phyloP scores from a whole-genome alignment of 2,113 vertebrate species.

The Gymnogyps californianus region DNA sequence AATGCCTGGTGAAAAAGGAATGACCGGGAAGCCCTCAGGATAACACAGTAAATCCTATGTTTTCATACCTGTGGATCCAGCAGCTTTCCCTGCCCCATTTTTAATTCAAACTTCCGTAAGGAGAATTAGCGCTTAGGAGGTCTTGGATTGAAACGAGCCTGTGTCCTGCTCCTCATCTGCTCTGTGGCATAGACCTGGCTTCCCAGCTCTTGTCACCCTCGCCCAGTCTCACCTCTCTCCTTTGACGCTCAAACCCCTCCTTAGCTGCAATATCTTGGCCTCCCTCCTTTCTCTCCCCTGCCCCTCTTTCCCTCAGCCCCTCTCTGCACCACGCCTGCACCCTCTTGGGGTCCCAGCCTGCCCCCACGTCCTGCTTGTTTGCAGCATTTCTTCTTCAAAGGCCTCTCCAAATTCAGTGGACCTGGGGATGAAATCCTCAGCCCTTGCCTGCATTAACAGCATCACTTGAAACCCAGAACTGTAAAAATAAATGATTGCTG shows the following conservation, averaged over 20 bases:
- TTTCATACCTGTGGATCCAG: not conserved
- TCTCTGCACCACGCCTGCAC: not conserved
- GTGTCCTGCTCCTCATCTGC: not conserved
- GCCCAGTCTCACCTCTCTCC: not conserved
- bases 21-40: not conserved
- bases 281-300: not conserved
- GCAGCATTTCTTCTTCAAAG: not conserved
- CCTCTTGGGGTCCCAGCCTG: not conserved
- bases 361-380: not conserved
- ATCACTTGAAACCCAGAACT: not conserved
- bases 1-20: not conserved
- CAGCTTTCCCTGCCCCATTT: not conserved
- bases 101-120: not conserved
- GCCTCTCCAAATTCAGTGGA: not conserved
- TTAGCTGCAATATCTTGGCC: not conserved
- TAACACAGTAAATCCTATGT: not conserved
- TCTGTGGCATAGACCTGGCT: not conserved
- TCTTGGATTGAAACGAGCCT: not conserved
- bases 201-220: not conserved
- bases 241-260: not conserved
- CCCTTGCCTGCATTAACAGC: not conserved
- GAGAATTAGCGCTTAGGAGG: not conserved
- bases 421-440: not conserved
- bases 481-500: conserved; percentile 47
- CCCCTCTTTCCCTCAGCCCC: not conserved